Evolutionary conservation across 2,888 invertebrate species (phyloP), one percentile per base, ranked within the genome.

Genomic region (Fabriciana adippe): DNA sequence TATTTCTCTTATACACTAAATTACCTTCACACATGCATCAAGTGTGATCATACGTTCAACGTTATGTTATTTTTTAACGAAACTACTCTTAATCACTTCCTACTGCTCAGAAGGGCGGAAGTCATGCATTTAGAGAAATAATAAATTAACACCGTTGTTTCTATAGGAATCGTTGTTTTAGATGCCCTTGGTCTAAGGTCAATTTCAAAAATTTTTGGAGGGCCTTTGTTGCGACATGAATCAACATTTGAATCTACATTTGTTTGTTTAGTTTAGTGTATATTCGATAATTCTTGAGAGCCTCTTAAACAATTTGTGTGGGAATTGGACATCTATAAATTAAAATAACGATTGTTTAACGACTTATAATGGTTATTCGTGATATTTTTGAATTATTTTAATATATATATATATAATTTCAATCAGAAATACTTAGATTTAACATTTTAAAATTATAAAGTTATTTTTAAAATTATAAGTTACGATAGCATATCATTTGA

Each of bases 51-150:
- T 78, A 81, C 78, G 79, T 81, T 81, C 81, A 81, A 87, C 86
- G 80, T 85, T 85, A 87, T 86, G 84, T 87, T 85, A 81, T 89
- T 89, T 89, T 88, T 86, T 86, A 84, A 84, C 78, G 79, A 82
- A 84, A 81, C 81, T 83, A 78, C 82, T 86, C 82, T 86, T 87
- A 90, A 91, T 91, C 90, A 88, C 89, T 92, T 91, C 91, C 90
- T 90, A 90, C 87, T 87, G 82, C 81, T 83, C 84, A 85, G 89
- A 59, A 90, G 89, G 87, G 90, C 90, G 92, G 92, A 91, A 92
- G 89, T 87, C 85, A 79, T 86, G 87, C 82, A 82, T 85, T 88
- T 86, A 87, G 81, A 87, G 80, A 86, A 87, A 86, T 88, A 90
- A 87, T 87, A 88, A 87, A 89, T 90, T 87, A 89, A 86, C 86